A percentile compares a stretch with the other conserved stretches of the same genome.
Conservation (phyloP, 2,113 vertebrate genomes). For the Echinops telfairi region DNA sequence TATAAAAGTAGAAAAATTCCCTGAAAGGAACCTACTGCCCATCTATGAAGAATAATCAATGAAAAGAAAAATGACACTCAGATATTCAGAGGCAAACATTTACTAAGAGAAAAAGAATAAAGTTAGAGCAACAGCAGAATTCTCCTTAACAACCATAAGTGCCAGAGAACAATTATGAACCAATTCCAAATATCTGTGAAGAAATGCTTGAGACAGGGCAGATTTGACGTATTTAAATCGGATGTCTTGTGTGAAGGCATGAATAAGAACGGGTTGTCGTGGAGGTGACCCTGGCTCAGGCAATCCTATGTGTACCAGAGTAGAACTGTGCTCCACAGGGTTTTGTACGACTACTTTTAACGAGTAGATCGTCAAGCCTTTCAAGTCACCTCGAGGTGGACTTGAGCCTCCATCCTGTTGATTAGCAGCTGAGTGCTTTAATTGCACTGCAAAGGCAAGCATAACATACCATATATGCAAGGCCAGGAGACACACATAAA, state of each 20-base stretch:
- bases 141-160: slow-evolving; percentile 14
- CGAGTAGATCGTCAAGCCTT: not conserved
- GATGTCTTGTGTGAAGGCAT: slow-evolving; percentile 1
- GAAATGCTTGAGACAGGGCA: not conserved
- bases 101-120: slow-evolving; percentile 25
- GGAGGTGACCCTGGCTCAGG: not conserved
- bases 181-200: not conserved
- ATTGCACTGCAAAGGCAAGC: not conserved
- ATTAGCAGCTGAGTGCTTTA: not conserved
- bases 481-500: not conserved
- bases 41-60: not conserved
- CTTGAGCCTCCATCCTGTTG: not conserved
- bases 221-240: slow-evolving; percentile 15
- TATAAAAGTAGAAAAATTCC: not conserved
- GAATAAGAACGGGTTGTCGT: not conserved
- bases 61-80: slow-evolving; percentile 6
- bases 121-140: slow-evolving; percentile 11
- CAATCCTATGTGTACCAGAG: not conserved
- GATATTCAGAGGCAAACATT: not conserved
- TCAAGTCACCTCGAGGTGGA: not conserved
- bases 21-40: not conserved
- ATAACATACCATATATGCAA: not conserved
- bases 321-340: not conserved
- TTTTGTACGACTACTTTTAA: not conserved
- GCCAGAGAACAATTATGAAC: not conserved